Evolutionary conservation across 2,113 vertebrate species (phyloP).

Genomic region (Oplegnathus fasciatus): DNA sequence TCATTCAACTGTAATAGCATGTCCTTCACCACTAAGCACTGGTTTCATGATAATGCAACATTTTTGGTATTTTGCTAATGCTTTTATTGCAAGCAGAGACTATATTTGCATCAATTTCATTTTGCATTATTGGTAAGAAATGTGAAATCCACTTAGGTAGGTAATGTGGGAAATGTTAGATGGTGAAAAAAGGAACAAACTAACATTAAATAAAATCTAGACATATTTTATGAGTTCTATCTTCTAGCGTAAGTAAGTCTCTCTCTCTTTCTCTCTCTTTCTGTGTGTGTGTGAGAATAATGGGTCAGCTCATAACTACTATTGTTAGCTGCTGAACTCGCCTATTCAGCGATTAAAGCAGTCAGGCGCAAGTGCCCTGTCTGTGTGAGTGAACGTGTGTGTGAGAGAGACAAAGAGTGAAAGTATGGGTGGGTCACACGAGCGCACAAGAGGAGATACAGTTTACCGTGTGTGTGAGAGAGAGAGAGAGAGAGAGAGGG

Average conservation of each 20-base stretch:
- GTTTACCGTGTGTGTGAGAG: constrained; percentile 22
- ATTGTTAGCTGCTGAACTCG: constrained; percentile 76
- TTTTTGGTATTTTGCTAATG: neutral
- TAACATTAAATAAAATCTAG: neutral
- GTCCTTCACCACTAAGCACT: neutral
- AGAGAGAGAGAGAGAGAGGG: neutral
- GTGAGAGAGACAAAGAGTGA: constrained; percentile 32
- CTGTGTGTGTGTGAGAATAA: constrained; percentile 48
- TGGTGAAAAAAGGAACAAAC: neutral
- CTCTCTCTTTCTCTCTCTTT: constrained; percentile 15
- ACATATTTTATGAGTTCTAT: constrained; percentile 1
- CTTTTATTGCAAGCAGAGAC: neutral
- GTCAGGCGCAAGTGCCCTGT: constrained; percentile 64
- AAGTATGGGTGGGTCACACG: constrained; percentile 54
- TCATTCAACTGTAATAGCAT: neutral
- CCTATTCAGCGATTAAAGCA: constrained; percentile 79
- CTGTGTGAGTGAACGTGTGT: constrained; percentile 53
- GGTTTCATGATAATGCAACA: neutral
- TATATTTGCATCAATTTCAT: neutral
- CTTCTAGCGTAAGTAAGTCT: neutral
- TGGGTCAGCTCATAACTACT: constrained; percentile 74
- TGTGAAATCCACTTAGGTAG: no score
- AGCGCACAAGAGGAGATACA: constrained; percentile 51
- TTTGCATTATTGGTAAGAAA: neutral
- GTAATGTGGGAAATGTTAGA: neutral